These are phyloP conservation scores for Centropus unirufus DNA, from an alignment of 2,113 vertebrate species.

Conservation along the genomic window DNA sequence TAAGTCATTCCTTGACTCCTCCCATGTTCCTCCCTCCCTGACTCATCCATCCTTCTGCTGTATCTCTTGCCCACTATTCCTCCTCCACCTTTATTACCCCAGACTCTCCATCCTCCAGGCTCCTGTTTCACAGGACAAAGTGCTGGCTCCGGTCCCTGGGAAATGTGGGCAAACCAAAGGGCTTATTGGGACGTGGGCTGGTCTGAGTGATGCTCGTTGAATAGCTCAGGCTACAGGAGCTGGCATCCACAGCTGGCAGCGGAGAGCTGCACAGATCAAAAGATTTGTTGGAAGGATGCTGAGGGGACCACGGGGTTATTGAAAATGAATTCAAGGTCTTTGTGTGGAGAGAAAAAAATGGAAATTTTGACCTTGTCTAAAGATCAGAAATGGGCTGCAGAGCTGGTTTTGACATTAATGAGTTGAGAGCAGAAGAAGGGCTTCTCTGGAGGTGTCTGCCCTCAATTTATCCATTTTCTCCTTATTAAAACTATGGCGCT, in stretches of 20 bases:
- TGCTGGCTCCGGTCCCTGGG: not conserved
- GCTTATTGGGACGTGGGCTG: accelerated
- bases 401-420: not conserved
- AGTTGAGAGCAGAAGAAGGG: constrained; percentile 1
- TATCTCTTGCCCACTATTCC: not conserved
- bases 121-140: accelerated
- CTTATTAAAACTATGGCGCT: not conserved
- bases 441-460: constrained; percentile 18
- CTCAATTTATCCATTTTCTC: constrained; percentile 44
- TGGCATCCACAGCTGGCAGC: not conserved
- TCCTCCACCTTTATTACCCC: not conserved
- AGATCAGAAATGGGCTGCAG: constrained; percentile 7
- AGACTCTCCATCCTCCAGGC: not conserved
- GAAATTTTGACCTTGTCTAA: constrained; percentile 44
- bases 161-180: not conserved
- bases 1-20: not conserved
- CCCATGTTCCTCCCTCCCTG: not conserved
- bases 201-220: not conserved
- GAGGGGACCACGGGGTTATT: not conserved
- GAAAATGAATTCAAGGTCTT: not conserved
- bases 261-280: not conserved
- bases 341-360: not conserved
- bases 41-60: not conserved
- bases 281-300: not conserved
- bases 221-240: not conserved